Percentiles rank a stretch among this genome's conserved stretches.
These are phyloP conservation scores for Pollenia angustigena DNA, from an alignment of 2,888 invertebrate genomes.

Conservation along the genomic window DNA sequence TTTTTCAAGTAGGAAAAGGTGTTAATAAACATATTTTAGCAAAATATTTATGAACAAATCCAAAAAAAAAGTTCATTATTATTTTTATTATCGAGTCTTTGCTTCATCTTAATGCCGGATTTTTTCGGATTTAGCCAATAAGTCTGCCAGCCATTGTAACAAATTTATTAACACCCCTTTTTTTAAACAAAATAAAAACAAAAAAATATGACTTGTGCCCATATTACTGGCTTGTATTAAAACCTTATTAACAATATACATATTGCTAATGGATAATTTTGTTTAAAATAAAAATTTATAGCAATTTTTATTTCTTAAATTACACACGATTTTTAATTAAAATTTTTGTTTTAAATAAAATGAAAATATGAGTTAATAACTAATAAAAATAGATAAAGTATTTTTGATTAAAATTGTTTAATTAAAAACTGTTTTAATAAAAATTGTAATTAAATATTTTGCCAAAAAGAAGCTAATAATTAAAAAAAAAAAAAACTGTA, in stretches of 20 bases:
- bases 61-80: conserved; percentile 40
- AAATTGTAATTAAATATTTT: conserved; percentile 15
- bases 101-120: conserved; percentile 47
- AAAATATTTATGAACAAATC: conserved; percentile 25
- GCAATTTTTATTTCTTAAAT: conserved; percentile 16
- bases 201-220: conserved; percentile 17
- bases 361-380: not conserved
- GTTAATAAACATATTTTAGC: conserved; percentile 65
- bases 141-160: conserved; percentile 26
- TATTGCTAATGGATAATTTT: conserved; percentile 28
- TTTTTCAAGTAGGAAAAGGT: conserved; percentile 46
- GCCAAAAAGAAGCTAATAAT: not conserved
- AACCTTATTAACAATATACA: conserved; percentile 68
- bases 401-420: conserved; percentile 47
- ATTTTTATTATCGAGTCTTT: conserved; percentile 18
- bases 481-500: too few relatives aligned
- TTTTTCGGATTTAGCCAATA: conserved; percentile 48
- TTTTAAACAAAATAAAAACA: not conserved
- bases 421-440: not conserved
- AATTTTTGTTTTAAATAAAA: conserved; percentile 39
- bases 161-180: conserved; percentile 61
- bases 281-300: conserved; percentile 37
- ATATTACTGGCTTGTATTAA: conserved; percentile 21
- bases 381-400: conserved; percentile 59
- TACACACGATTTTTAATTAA: conserved; percentile 70